Base-by-base conservation (phyloP, 2,888 invertebrate species). In the Elgonia sp. region DNA sequence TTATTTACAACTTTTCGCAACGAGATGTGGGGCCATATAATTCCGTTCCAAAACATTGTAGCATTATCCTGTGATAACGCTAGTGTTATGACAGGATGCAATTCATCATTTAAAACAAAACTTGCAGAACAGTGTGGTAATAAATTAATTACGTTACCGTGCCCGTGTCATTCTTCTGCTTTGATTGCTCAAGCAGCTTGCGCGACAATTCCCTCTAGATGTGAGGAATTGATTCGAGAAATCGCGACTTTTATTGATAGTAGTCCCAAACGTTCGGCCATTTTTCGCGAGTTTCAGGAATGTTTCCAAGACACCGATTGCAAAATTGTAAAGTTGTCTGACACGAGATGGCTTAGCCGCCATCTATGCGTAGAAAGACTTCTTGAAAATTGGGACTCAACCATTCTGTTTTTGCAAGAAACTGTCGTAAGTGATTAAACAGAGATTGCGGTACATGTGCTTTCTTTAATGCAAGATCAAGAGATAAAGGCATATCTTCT, bases 131-230 rank as follows among this genome's bases (percentile, higher is more conserved):
- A 42, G 3, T 73, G 73, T 20, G 18, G 10, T 8, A 12, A n/a
- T 29, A 62, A 88, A 50, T 42, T 87, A 0, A 57, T 89, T 18
- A 84, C 81, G 9, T 63, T 86, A 57, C 79, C 82, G 37, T 90
- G 83, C 42, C 39, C 82, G 40, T 89, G 89, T 46, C 89, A 89
- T 87, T 76, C 83, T 20, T 76, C 76, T 37, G 76, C 80, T n/a
- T 83, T 89, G 20, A 77, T 70, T 53, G 86, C 82, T 50, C 50
- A 67, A 20, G 63, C 76, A 12, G 88, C 89, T 1, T 88, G 73
- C 53, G 14, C 65, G 10, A 73, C 60, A 29, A 77, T 89, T 80
- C 86, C 88, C 0, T 29, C 39, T 0, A 37, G 20, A 40, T 72
- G 77, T 50, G 76, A 83, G 18, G 42, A 60, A 0, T 50, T 85